These are phyloP conservation scores for Anthoscopus minutus DNA, from an alignment of 2,113 vertebrate genomes.

Conservation along the genomic window DNA sequence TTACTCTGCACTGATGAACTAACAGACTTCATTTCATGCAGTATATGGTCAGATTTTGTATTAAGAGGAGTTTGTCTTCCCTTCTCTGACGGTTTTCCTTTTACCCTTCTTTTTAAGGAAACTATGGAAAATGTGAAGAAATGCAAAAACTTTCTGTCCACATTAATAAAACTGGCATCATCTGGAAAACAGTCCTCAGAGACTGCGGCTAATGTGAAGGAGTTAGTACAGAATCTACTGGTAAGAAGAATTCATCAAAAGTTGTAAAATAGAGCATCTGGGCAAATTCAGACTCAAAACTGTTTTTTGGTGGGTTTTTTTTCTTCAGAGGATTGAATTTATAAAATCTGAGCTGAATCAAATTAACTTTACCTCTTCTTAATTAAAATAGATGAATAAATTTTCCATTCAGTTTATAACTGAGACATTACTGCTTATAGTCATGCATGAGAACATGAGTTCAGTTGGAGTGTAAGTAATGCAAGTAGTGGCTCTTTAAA, in stretches of 20 bases:
- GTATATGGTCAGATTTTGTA: neutral
- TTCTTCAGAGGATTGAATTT: neutral
- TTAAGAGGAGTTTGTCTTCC: neutral
- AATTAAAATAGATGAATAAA: neutral
- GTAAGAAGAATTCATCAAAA: constrained; percentile 71
- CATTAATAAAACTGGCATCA: constrained; percentile 95
- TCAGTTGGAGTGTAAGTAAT: neutral
- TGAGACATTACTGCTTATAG: neutral
- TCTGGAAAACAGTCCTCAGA: constrained; percentile 91
- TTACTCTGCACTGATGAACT: neutral
- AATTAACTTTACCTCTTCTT: neutral
- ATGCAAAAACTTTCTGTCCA: constrained; percentile 96
- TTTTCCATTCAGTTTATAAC: neutral
- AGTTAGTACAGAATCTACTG: constrained; percentile 91
- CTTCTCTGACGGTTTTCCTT: neutral
- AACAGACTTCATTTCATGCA: neutral
- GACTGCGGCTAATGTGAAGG: constrained; percentile 90
- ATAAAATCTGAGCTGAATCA: neutral
- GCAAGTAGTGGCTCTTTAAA: neutral
- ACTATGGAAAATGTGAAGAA: constrained; percentile 99
- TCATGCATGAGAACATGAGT: neutral
- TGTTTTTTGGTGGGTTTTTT: too few species aligned
- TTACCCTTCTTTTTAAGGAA: constrained; percentile 70
- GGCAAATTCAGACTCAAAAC: neutral
- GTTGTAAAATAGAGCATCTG: neutral